Evolutionary conservation across 2,888 invertebrate genomes (phyloP), one percentile per base, ranked within the genome.

Genomic region (Hipparchia sbordonii): DNA sequence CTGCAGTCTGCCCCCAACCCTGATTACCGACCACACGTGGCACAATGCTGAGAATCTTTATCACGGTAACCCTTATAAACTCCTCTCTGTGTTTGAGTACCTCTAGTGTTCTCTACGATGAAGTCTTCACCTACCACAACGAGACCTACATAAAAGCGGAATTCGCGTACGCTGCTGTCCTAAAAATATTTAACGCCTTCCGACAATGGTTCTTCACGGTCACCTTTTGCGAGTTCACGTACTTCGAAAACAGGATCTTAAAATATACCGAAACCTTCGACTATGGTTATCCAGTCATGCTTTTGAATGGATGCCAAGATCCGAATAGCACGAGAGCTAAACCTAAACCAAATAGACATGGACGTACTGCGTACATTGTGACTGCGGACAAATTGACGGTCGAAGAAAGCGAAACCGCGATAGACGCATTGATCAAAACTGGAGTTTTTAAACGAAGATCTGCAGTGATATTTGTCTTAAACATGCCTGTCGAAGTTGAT

Each of bases 161-260:
- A 54, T 89, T 85, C 73, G 93, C 93, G 0, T 83, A 77, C 48
- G 81, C 89, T 79, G 89, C 92, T 0, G 93, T 92, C 52, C 77
- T 85, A 4, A 89, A 89, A 84, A 89, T 93, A 73, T 90, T 88
- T 77, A 87, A 87, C 72, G 87, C 90, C 0, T 92, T 92, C 81
- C 82, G 82, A 0, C 92, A 91, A 76, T 92, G 92, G 92, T 93
- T 87, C 74, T 93, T 90, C 74, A 93, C 93, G 0, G 81, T 93
- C 56, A 91, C 91, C 3, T 92, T 91, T 74, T 93, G 93, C 75
- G 90, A 93, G 33, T 93, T 92, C 77, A 91, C 92, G 6, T 92
- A 92, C 76, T 92, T 93, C 70, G 93, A 93, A 72, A 93, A 92
- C 77, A 86, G 89, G 77, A 89, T 93, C 52, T 80, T 93, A 8